phyloP scores from a whole-genome alignment of 2,797 vertebrate species.

The Crypturellus tataupa region DNA sequence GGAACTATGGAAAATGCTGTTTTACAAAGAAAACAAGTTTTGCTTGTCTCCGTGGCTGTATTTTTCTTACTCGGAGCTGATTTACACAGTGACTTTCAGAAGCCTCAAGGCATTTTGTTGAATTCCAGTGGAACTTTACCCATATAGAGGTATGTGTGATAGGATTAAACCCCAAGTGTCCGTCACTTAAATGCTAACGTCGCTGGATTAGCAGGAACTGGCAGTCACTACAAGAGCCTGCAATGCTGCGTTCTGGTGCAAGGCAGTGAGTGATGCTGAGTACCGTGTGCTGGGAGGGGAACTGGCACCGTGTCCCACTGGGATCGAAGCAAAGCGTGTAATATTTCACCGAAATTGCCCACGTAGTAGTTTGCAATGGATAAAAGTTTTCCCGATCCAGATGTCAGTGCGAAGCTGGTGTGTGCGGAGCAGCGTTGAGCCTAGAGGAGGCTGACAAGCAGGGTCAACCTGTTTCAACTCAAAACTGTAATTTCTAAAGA shows the following conservation, averaged over 20 bases:
- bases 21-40: slow-evolving; percentile 40
- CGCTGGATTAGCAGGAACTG: slow-evolving; percentile 32
- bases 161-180: slow-evolving; percentile 51
- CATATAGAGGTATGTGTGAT: slow-evolving; percentile 38
- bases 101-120: background rate
- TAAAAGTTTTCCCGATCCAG: background rate
- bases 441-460: fast-evolving
- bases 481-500: background rate
- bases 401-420: background rate
- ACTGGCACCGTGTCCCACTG: background rate
- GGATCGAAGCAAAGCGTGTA: background rate
- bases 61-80: slow-evolving; percentile 15
- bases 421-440: background rate
- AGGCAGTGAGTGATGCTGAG: background rate
- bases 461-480: background rate
- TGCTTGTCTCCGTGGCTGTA: background rate
- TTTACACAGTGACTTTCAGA: slow-evolving; percentile 57
- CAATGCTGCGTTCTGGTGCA: slow-evolving; percentile 44
- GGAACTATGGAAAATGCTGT: slow-evolving; percentile 11
- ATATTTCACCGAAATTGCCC: background rate
- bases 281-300: background rate
- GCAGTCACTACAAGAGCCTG: background rate
- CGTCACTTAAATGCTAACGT: slow-evolving; percentile 62
- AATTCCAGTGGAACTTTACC: slow-evolving; percentile 40
- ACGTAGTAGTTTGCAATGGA: background rate